A percentile compares a stretch with the other conserved stretches of the same genome.
Conservation (phyloP, 2,113 vertebrate genomes). For the Passer montanus region DNA sequence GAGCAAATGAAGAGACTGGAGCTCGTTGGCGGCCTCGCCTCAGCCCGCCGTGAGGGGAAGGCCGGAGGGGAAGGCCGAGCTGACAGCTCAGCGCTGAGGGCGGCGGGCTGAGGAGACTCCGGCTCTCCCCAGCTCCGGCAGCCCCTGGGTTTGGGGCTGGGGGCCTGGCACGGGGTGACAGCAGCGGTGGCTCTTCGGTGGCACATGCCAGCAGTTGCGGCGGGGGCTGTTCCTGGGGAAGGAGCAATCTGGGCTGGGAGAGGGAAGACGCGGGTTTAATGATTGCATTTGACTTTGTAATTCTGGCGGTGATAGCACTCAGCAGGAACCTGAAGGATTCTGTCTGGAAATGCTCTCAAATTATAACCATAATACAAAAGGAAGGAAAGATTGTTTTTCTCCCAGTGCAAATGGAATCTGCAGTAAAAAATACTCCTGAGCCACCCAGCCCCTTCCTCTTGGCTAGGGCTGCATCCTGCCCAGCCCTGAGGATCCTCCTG, state of each 20-base stretch:
- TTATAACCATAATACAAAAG: constrained; percentile 50
- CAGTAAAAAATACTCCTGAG: not conserved
- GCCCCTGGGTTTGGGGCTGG: accelerated
- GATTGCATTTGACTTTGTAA: constrained; percentile 74
- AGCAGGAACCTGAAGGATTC: constrained; percentile 49
- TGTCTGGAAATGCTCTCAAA: constrained; percentile 58
- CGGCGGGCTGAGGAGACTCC: not conserved
- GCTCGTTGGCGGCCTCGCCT: constrained; percentile 13
- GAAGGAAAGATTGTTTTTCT: constrained; percentile 56
- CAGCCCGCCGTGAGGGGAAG: not conserved
- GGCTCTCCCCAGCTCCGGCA: accelerated
- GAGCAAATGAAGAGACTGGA: constrained; percentile 43
- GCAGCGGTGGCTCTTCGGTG: accelerated
- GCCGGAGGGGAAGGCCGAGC: constrained; percentile 43
- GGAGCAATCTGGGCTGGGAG: constrained; percentile 27
- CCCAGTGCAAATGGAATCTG: not conserved
- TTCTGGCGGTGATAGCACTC: constrained; percentile 51
- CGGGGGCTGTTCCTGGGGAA: not conserved
- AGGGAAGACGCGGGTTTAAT: constrained; percentile 41
- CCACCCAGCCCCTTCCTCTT: not conserved
- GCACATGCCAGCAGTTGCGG: not conserved
- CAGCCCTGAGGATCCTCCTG: not conserved
- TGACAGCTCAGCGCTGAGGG: not conserved
- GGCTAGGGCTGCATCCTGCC: not conserved
- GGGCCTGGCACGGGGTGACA: accelerated